Percentiles rank a stretch among this genome's conserved stretches.
Conservation (phyloP, 1,140 invertebrate species). For the Chionoecetes opilio region DNA sequence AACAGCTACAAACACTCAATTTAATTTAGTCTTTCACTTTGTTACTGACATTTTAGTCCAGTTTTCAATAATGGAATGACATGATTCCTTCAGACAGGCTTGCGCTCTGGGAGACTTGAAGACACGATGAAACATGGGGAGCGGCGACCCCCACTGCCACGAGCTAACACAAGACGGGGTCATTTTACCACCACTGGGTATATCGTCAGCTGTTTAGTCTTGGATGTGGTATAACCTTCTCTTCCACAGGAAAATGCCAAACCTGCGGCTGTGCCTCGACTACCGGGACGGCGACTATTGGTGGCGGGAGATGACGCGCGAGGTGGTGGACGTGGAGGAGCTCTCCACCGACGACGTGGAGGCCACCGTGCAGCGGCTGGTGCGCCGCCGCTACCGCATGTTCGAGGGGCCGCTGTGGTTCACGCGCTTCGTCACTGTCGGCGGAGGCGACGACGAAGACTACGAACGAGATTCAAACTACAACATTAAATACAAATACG, state of each 20-base stretch:
- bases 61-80: background rate
- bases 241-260: conserved; percentile 78
- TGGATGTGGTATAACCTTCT: conserved; percentile 6
- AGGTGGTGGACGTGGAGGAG: conserved; percentile 80
- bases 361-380: conserved; percentile 71
- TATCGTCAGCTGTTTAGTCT: background rate
- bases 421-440: conserved; percentile 70
- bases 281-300: conserved; percentile 68
- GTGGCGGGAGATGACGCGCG: conserved; percentile 79
- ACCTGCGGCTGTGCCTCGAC: conserved; percentile 75
- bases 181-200: background rate
- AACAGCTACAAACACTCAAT: background rate
- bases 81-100: no score
- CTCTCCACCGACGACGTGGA: conserved; percentile 70
- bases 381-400: conserved; percentile 71
- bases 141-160: background rate
- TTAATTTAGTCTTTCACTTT: background rate
- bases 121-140: background rate
- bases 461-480: conserved; percentile 62
- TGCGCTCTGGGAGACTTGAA: no score
- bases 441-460: conserved; percentile 52
- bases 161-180: background rate
- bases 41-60: background rate
- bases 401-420: conserved; percentile 80
- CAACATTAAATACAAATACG: conserved; percentile 77